Conservation (phyloP, 1,140 invertebrate species). For the Apocrypta bakeri region DNA sequence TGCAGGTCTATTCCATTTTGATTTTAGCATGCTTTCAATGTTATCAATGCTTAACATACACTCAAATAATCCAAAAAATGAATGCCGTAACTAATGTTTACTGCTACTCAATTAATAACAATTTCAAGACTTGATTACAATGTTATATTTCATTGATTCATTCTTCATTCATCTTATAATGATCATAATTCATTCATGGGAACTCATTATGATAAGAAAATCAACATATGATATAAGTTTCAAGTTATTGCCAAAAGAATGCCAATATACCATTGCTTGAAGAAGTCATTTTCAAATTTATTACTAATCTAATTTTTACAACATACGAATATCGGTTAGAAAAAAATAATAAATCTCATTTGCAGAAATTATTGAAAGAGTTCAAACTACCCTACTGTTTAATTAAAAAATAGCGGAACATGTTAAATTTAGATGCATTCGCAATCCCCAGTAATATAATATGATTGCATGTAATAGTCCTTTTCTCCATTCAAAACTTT, state of each 20-base stretch:
- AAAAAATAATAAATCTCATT: background rate
- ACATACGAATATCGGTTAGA: background rate
- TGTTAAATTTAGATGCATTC: constrained; percentile 2
- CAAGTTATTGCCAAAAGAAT: background rate
- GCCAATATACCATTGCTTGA: background rate
- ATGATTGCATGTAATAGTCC: background rate
- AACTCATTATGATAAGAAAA: background rate
- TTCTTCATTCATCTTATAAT: background rate
- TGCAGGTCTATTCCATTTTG: constrained; percentile 71
- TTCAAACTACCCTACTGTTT: background rate
- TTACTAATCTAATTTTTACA: background rate
- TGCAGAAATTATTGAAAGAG: background rate
- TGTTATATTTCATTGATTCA: background rate
- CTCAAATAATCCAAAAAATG: constrained; percentile 33
- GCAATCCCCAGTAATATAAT: background rate
- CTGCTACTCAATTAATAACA: constrained; percentile 19
- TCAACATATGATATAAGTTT: background rate
- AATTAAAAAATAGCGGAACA: background rate
- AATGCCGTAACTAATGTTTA: constrained; percentile 37
- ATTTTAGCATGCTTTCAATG: constrained; percentile 67
- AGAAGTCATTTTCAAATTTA: background rate
- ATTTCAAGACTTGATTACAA: background rate
- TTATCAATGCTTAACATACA: constrained; percentile 49
- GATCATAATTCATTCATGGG: background rate
- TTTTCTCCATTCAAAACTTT: background rate